Conservation (phyloP, 2,888 invertebrate genomes). For the Amiota communis region DNA sequence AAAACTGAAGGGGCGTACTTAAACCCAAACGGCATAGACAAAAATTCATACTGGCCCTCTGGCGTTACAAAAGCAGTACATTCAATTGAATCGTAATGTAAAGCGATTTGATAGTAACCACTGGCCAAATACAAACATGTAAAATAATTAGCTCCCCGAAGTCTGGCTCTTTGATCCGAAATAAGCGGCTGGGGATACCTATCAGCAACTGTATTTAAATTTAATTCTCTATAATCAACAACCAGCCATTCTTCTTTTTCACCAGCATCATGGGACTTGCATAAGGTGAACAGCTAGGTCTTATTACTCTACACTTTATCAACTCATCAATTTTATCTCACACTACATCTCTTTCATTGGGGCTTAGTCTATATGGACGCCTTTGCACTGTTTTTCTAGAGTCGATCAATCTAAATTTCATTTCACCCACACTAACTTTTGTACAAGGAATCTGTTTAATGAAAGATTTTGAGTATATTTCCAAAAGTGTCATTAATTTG, state of each 20-base stretch:
- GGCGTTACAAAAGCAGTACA: conserved; percentile 37
- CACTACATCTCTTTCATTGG: conserved; percentile 23
- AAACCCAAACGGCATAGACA: conserved; percentile 28
- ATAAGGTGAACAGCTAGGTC: conserved; percentile 22
- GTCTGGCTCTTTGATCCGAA: conserved; percentile 33
- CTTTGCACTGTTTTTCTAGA: conserved; percentile 23
- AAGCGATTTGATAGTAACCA: conserved; percentile 25
- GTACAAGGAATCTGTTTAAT: conserved; percentile 7
- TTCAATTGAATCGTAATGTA: conserved; percentile 23
- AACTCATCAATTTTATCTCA: conserved; percentile 29
- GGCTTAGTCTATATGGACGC: conserved; percentile 29
- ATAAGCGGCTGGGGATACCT: conserved; percentile 31
- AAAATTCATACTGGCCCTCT: conserved; percentile 30
- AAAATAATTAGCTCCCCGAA: conserved; percentile 23
- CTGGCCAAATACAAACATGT: conserved; percentile 8
- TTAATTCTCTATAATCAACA: conserved; percentile 29
- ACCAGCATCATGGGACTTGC: conserved; percentile 25
- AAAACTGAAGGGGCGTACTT: conserved; percentile 22
- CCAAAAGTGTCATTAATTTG: conserved; percentile 15
- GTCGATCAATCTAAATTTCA: conserved; percentile 16
- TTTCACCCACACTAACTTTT: conserved; percentile 11
- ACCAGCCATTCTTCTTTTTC: conserved; percentile 33
- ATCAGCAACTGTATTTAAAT: conserved; percentile 25
- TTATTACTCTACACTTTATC: conserved; percentile 26
- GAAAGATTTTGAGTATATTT: conserved; percentile 22